phyloP scores from a whole-genome alignment of 1,140 invertebrate genomes.

The Drosophila biarmipes region DNA sequence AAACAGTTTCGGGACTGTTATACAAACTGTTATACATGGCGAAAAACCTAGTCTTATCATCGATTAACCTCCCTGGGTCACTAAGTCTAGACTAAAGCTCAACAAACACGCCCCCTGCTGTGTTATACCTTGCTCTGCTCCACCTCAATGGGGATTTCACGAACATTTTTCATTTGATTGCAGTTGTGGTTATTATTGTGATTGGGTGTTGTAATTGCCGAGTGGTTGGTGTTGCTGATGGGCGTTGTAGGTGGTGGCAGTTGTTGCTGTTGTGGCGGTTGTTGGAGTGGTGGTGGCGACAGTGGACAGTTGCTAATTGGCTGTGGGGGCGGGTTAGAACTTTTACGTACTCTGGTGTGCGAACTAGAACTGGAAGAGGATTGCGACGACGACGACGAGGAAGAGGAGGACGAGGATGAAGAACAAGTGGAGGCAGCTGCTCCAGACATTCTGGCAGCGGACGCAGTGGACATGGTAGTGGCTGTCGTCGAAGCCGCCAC shows the following conservation, averaged over 20 bases:
- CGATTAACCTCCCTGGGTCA: neutral
- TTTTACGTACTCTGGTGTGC: constrained; percentile 81
- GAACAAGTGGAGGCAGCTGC: constrained; percentile 38
- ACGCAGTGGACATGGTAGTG: constrained; percentile 55
- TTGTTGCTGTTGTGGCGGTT: constrained; percentile 26
- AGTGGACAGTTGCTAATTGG: constrained; percentile 56
- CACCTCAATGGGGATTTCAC: constrained; percentile 84
- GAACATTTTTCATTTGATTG: constrained; percentile 68
- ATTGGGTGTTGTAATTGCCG: constrained; percentile 45
- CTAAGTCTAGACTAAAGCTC: neutral
- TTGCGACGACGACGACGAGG: constrained; percentile 58
- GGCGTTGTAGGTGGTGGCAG: constrained; percentile 22
- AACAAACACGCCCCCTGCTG: neutral
- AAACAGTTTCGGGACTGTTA: neutral
- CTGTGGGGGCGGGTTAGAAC: constrained; percentile 78
- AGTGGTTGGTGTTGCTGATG: constrained; percentile 37
- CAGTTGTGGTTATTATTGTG: constrained; percentile 48
- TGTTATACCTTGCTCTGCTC: constrained; percentile 80
- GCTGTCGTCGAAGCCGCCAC: constrained; percentile 41
- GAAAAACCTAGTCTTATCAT: neutral
- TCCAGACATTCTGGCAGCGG: constrained; percentile 63
- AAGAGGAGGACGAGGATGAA: constrained; percentile 60
- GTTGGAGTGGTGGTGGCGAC: constrained; percentile 52
- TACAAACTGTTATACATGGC: neutral
- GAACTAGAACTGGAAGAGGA: constrained; percentile 61